A percentile compares a stretch with the other conserved stretches of the same genome.
Evolutionary conservation across 2,113 vertebrate species (phyloP).

Genomic region (pig (Sus scrofa)): T2T-Sscrofa CM000819.6:88645501-88646000

Average conservation of each 20-base stretch:
- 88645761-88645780: neutral
- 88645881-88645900: neutral
- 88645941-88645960: neutral
- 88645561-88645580: neutral
- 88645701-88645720: slow-evolving; percentile 24
- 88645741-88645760: slow-evolving; percentile 23
- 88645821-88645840: neutral
- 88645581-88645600: neutral
- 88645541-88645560: neutral
- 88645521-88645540: neutral
- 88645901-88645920: neutral
- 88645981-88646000: neutral
- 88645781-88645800: neutral
- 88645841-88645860: neutral
- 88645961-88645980: neutral
- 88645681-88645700: neutral
- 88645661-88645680: slow-evolving; percentile 17
- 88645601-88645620: neutral
- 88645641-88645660: neutral
- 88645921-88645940: neutral
- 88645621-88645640: neutral
- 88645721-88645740: slow-evolving; percentile 10
- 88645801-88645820: neutral
- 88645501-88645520: neutral
- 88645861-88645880: neutral